phyloP scores from a whole-genome alignment of 2,797 vertebrate species.

The Sandelia bainsii region DNA sequence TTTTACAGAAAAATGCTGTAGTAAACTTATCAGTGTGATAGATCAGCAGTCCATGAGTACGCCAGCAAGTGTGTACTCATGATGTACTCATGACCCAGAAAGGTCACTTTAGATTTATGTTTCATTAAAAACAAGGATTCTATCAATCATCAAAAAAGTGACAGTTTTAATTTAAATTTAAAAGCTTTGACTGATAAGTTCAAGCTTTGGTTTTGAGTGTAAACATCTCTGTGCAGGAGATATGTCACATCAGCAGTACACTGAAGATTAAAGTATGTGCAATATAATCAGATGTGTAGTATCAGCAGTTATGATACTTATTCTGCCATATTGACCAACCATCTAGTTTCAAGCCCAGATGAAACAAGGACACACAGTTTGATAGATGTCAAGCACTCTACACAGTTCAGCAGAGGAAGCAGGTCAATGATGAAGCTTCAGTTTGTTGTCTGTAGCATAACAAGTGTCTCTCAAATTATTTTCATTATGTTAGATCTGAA shows the following conservation, averaged over 20 bases:
- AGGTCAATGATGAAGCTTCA: slow-evolving; percentile 10
- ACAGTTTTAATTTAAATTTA: slow-evolving; percentile 29
- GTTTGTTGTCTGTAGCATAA: slow-evolving; percentile 18
- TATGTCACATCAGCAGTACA: not conserved
- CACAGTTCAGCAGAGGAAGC: slow-evolving; percentile 41
- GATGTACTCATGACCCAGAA: not conserved
- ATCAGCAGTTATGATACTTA: slow-evolving; percentile 13
- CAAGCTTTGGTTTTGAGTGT: not conserved
- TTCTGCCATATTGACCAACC: slow-evolving; percentile 9
- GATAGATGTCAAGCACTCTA: slow-evolving; percentile 43
- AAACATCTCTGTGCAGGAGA: not conserved
- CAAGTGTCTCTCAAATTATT: slow-evolving; percentile 17
- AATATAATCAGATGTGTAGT: slow-evolving; percentile 2
- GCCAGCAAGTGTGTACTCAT: not conserved
- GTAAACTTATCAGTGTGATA: slow-evolving; percentile 46
- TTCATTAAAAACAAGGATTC: slow-evolving; percentile 25
- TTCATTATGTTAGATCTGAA: slow-evolving; percentile 23
- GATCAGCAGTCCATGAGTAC: slow-evolving; percentile 13
- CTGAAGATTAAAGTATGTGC: not conserved
- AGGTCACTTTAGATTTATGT: slow-evolving; percentile 10
- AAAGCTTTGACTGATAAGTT: not conserved
- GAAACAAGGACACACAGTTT: slow-evolving; percentile 17
- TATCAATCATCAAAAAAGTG: slow-evolving; percentile 12
- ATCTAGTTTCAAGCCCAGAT: slow-evolving; percentile 16
- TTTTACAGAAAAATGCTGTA: slow-evolving; percentile 47